Evolutionary conservation across 2,888 invertebrate genomes (phyloP), one percentile per base, ranked within the genome.

Genomic region (Mesoligia furuncula): DNA sequence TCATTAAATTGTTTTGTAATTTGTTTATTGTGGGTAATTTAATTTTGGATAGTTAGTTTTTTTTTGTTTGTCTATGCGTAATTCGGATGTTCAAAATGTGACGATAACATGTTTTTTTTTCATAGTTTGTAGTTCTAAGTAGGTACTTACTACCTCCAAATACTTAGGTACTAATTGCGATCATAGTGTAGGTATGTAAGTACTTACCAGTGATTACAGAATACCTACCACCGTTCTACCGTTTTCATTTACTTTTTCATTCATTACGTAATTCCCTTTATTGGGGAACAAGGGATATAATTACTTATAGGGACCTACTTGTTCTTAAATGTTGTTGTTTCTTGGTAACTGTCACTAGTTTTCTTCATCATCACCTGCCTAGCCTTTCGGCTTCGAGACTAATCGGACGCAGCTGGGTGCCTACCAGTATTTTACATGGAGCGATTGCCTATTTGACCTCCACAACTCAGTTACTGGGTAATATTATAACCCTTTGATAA

Each of bases 1-100:
- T 79, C 81, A 87, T 88, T 88, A 80, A 80, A 81, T 81, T 77
- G 66, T 71, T 80, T 80, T 45, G 74, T 79, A 79, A 75, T 88
- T 84, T 82, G 71, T 81, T 73, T 88, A 67, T 68, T 72, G 83
- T 66, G 79, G 82, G 67, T 87, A 66, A 83, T 84, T 86, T 81
- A 66, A 76, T 84, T 79, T 80, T 42, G 39, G 69, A 73, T 27
- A 20, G 51, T 59, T 77, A 3, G 51, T 67, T 76, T 68, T 54
- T 75, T 69, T 66, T 15, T 59, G 9, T 77, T 62, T 66, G 13
- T 42, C 7, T 45, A 42, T 7, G 24, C 24, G n/a, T 68, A 17
- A 45, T 24, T 68, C 65, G 20, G 61, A 61, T 59, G 65, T 24
- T 45, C 4, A 57, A 71, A 45, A 17, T 61, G 24, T 17, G 20